These are phyloP conservation scores for Hormaphis cornu DNA, from an alignment of 1,140 invertebrate species.

Conservation along the genomic window DNA sequence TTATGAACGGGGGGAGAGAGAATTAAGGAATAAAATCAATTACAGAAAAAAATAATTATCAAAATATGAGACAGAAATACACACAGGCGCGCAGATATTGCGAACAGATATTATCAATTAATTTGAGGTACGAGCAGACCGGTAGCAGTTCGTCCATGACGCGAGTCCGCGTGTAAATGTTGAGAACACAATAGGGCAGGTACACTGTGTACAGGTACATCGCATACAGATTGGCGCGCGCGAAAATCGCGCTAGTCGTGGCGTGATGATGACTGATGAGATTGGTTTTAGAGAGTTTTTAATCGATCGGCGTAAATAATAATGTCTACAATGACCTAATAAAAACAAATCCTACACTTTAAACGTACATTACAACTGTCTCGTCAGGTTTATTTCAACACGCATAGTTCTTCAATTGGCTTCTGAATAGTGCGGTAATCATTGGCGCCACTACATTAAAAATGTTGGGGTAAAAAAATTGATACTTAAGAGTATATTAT, in stretches of 20 bases:
- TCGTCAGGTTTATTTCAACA: not conserved
- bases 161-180: constrained; percentile 16
- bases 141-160: constrained; percentile 25
- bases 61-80: constrained; percentile 6
- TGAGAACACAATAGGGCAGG: not conserved
- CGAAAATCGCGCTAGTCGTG: not conserved
- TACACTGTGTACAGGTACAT: not conserved
- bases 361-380: not conserved
- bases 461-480: no score
- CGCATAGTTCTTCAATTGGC: no score
- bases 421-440: no score
- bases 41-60: not conserved
- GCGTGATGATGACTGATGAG: constrained; percentile 19
- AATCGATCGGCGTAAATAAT: not conserved
- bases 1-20: not conserved
- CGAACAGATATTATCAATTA: constrained; percentile 1
- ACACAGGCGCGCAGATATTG: constrained; percentile 26
- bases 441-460: no score
- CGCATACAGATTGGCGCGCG: not conserved
- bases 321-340: constrained; percentile 19
- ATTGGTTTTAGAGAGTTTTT: not conserved
- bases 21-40: not conserved
- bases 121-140: not conserved
- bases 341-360: not conserved
- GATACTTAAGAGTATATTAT: no score